Base-by-base conservation (phyloP, 2,888 invertebrate species). In the Drosophila testacea region DNA sequence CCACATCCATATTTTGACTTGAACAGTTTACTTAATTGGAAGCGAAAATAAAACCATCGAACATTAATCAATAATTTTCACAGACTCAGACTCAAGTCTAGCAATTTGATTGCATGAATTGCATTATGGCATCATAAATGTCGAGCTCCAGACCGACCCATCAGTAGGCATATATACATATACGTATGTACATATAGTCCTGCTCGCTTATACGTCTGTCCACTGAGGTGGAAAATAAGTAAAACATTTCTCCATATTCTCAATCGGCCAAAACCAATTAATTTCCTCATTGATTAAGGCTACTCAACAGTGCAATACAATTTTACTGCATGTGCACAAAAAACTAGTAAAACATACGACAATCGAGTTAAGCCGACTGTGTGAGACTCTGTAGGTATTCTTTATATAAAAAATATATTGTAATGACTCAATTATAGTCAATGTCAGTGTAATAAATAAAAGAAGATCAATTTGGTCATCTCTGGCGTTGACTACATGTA, bases 1-100 rank as follows among this genome's bases (percentile, higher is more conserved):
- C 69, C 81, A 69, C 79, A 73, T 64, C 60, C 59, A 66, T 59
- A 41, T 9, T 34, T n/a, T 13, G 13, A 32, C 38, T 39, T 16
- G 16, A 16, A 16, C 16, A 22, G 48, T 13, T 44, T 62, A 46
- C 54, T 50, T 54, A 62, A 63, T 50, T 59, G 69, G 38, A 52
- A 42, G 39, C 34, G 32, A 36, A 54, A 48, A 56, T 39, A 57
- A 52, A 36, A 52, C 52, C 32, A 50, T 50, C 63, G 56, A 30
- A 73, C 84, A 80, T 80, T 80, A 77, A 83, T 84, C 81, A 74
- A 60, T 48, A 44, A 46, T 71, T 44, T 38, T 28, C 16, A 39
- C 77, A 62, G 48, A 55, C 30, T 54, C 44, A 48, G 61, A 32
- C 61, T 52, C 28, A 32, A 9, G 9, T 32, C 32, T 6, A 55